Evolutionary conservation across 1,140 invertebrate species (phyloP).

Genomic region (Cepaea nemoralis): DNA sequence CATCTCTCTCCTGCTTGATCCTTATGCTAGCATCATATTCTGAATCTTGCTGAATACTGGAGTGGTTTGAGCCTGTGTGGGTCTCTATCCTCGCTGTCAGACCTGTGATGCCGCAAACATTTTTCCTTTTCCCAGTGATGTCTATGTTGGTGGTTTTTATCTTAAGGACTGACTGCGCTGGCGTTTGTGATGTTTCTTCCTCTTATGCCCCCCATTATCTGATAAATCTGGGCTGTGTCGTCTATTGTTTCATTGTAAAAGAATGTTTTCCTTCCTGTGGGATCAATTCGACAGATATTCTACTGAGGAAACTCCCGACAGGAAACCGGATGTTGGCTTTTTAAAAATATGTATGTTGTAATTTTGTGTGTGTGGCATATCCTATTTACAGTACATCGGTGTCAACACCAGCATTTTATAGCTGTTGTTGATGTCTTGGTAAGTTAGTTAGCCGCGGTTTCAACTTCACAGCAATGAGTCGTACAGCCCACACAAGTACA

Average conservation of each 20-base stretch:
- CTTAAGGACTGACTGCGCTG: neutral
- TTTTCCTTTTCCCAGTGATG: slow-evolving; percentile 20
- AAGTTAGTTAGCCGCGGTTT: too few species aligned
- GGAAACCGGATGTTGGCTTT: too few species aligned
- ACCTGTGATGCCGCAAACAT: neutral
- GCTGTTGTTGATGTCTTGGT: too few species aligned
- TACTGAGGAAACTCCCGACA: too few species aligned
- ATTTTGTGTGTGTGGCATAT: too few species aligned
- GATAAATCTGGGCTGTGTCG: neutral
- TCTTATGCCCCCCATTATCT: neutral
- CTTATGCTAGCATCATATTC: slow-evolving; percentile 17
- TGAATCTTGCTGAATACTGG: neutral
- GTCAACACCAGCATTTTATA: too few species aligned
- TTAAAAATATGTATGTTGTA: too few species aligned
- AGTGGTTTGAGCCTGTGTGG: neutral
- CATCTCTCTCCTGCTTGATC: slow-evolving; percentile 38
- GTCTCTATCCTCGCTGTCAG: neutral
- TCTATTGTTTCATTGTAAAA: neutral
- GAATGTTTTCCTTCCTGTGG: too few species aligned
- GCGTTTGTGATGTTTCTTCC: slow-evolving; percentile 30
- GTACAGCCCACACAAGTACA: too few species aligned
- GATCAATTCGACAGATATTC: too few species aligned
- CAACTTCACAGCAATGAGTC: too few species aligned
- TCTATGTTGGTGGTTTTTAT: slow-evolving; percentile 15
- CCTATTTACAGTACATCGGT: too few species aligned